A percentile compares a stretch with the other conserved stretches of the same genome.
phyloP scores from a whole-genome alignment of 2,888 invertebrate genomes.

The Ferdinandea cuprea region DNA sequence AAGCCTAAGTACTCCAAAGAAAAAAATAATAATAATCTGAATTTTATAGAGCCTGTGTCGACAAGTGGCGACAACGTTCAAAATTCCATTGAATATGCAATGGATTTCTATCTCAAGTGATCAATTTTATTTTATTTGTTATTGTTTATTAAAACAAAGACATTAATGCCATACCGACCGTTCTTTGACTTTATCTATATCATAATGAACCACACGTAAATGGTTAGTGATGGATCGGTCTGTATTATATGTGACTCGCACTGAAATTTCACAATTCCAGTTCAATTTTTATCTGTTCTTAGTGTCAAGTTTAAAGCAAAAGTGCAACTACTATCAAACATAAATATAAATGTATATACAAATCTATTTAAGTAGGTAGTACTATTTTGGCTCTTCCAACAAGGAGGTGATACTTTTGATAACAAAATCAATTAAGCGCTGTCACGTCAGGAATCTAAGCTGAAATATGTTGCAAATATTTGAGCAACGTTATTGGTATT shows the following conservation, averaged over 20 bases:
- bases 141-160: constrained; percentile 14
- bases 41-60: constrained; percentile 12
- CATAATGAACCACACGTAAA: constrained; percentile 1
- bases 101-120: constrained; percentile 31
- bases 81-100: constrained; percentile 28
- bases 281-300: no score
- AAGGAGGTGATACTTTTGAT: no score
- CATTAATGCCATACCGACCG: constrained; percentile 11
- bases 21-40: neutral
- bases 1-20: neutral
- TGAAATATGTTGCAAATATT: no score
- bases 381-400: no score
- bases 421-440: no score
- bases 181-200: constrained; percentile 36
- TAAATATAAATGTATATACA: no score
- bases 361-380: no score
- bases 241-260: neutral
- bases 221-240: constrained; percentile 27
- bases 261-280: no score
- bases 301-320: no score
- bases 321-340: no score
- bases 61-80: constrained; percentile 6
- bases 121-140: constrained; percentile 46
- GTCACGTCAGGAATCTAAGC: no score
- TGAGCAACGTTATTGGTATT: no score